phyloP scores from a whole-genome alignment of 2,113 vertebrate genomes.

The Malurus alboscapulatus region DNA sequence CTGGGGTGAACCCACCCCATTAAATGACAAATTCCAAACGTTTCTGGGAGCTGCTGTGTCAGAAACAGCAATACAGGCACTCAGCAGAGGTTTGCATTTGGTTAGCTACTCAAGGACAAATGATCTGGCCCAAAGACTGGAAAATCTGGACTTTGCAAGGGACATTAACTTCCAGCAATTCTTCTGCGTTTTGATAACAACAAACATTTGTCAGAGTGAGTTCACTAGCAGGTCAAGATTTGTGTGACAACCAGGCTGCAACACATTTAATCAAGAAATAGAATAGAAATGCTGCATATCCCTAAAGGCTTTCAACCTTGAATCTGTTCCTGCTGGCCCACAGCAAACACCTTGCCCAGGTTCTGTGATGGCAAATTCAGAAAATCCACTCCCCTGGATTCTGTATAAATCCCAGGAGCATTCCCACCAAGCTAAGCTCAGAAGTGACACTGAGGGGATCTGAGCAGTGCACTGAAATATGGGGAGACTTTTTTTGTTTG shows the following conservation, averaged over 20 bases:
- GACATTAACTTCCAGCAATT: slow-evolving; percentile 15
- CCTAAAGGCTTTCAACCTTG: background rate
- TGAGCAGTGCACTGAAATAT: background rate
- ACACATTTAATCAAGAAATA: background rate
- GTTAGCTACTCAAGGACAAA: background rate
- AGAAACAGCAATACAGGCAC: background rate
- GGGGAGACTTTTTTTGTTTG: background rate
- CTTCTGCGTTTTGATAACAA: background rate
- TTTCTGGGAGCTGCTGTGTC: background rate
- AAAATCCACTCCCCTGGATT: background rate
- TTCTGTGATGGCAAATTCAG: background rate
- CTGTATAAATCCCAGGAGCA: background rate
- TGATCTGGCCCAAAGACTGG: background rate
- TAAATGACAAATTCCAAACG: background rate
- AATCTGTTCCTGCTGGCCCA: background rate
- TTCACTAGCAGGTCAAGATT: background rate
- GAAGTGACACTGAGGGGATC: background rate
- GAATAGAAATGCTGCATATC: background rate
- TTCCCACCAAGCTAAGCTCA: background rate
- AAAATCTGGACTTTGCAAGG: slow-evolving; percentile 40
- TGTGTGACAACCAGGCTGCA: background rate
- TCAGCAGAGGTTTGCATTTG: background rate
- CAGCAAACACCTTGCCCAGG: background rate
- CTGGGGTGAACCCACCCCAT: background rate
- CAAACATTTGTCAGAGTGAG: slow-evolving; percentile 1